A percentile compares a stretch with the other conserved stretches of the same genome.
phyloP scores from a whole-genome alignment of 1,140 invertebrate genomes.

The Gryllus bimaculatus region DNA sequence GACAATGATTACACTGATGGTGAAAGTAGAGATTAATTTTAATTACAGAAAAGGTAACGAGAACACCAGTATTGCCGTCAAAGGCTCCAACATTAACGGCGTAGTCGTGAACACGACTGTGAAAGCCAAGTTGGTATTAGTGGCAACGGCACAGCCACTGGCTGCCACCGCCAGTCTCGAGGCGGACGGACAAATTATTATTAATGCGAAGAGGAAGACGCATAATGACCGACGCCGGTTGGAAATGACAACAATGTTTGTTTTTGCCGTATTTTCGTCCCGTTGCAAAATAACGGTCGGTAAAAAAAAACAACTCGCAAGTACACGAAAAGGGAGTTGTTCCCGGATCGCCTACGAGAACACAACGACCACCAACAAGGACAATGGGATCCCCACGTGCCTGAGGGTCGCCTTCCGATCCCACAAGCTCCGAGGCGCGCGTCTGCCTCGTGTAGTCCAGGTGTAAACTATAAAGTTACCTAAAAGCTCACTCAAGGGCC shows the following conservation, averaged over 20 bases:
- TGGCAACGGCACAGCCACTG: not conserved
- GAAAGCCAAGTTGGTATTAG: not conserved
- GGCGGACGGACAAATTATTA: not conserved
- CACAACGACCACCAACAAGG: too few species aligned
- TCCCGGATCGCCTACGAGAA: not conserved
- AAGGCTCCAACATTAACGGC: too few species aligned
- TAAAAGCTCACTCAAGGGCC: constrained; percentile 3
- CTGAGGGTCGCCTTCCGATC: not conserved
- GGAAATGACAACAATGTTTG: not conserved
- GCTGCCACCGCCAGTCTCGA: not conserved
- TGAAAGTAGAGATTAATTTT: too few species aligned
- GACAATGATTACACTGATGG: too few species aligned
- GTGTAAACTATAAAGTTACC: constrained; percentile 5
- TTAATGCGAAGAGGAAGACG: constrained; percentile 3
- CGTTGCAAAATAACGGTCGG: not conserved
- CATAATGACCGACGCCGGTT: not conserved
- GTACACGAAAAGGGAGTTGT: not conserved
- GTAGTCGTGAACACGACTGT: too few species aligned
- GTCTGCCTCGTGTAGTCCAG: not conserved
- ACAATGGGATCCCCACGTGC: not conserved
- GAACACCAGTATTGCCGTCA: too few species aligned
- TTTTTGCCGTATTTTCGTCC: not conserved
- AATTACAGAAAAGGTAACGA: too few species aligned
- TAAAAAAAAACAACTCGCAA: not conserved
- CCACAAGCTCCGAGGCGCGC: too few species aligned